phyloP scores from a whole-genome alignment of 2,113 vertebrate species.

The Sinocyclocheilus anshuiensis region DNA sequence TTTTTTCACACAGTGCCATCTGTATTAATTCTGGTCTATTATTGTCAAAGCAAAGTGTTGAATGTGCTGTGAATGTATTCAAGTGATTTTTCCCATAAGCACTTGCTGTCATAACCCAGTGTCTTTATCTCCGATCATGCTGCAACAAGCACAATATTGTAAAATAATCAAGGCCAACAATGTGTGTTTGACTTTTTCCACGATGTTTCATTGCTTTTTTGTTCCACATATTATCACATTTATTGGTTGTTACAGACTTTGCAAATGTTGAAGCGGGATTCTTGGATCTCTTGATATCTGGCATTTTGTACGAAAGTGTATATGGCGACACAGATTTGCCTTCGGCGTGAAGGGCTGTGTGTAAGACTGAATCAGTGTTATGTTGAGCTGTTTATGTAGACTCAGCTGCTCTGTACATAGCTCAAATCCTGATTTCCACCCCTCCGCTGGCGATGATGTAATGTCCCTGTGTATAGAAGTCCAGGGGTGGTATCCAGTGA shows the following conservation, averaged over 20 bases:
- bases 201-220: neutral
- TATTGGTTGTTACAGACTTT: conserved; percentile 6
- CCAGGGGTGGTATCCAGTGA: conserved; percentile 43
- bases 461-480: conserved; percentile 48
- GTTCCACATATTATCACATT: neutral
- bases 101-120: conserved; percentile 5
- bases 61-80: conserved; percentile 40
- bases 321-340: conserved; percentile 8
- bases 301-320: neutral
- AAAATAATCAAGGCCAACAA: conserved; percentile 20
- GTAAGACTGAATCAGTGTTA: conserved; percentile 29
- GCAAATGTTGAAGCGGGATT: neutral
- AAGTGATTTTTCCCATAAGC: neutral
- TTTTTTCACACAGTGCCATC: conserved; percentile 26
- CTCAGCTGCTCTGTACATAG: conserved; percentile 54
- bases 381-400: conserved; percentile 27
- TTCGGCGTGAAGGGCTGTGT: conserved; percentile 5
- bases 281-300: conserved; percentile 12
- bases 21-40: conserved; percentile 20
- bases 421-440: conserved; percentile 37
- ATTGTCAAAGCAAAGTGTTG: conserved; percentile 11
- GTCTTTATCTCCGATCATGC: conserved; percentile 3
- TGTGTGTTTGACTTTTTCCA: neutral
- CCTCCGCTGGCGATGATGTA: conserved; percentile 41
- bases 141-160: conserved; percentile 33